Base-by-base conservation (phyloP, 2,888 invertebrate genomes). In the Colletes collaris region DNA sequence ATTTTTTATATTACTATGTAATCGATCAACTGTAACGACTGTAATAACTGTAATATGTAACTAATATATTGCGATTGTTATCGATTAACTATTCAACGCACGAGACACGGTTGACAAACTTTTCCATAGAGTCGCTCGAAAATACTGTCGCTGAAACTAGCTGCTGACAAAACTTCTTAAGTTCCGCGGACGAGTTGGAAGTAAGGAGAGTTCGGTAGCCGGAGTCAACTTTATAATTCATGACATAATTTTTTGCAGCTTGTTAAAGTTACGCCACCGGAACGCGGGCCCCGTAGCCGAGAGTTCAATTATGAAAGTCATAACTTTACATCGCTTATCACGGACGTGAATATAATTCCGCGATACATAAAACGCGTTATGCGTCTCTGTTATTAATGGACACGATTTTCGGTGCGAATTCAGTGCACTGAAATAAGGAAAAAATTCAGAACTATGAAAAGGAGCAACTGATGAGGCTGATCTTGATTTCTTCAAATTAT, bases 221-320 rank as follows among this genome's bases (percentile, higher is more conserved):
- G 40, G 49, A 76, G 60, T 76, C 69, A 64, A 69, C 77, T 78
- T 78, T 69, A 76, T 78, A 76, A 78, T 78, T 78, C 77, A 78
- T 44, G 77, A 16, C 69, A 64, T 35, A 35, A 78, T 76, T 78
- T 78, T 77, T 78, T 55, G 64, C 76, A 60, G 68, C 64, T 76
- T 64, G 6, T 60, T 35, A 55, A 64, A 78, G 59, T 65, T 64
- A 68, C 67, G 67, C 63, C 49, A 19, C 53, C 19, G 8, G 53
- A 69, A 44, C 46, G 52, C 19, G 16, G 63, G 44, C 16, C 58
- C 52, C 35, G 40, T 27, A 7, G 66, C 2, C 37, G n/a, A 52
- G 60, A 50, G 53, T 76, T 76, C 65, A 76, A 60, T 72, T 72
- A 65, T 49, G 49, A 50, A 11, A 3, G 4, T 4, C 44, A 5